Conservation (phyloP, 2,797 vertebrate genomes). For the Rachycentron canadum region DNA sequence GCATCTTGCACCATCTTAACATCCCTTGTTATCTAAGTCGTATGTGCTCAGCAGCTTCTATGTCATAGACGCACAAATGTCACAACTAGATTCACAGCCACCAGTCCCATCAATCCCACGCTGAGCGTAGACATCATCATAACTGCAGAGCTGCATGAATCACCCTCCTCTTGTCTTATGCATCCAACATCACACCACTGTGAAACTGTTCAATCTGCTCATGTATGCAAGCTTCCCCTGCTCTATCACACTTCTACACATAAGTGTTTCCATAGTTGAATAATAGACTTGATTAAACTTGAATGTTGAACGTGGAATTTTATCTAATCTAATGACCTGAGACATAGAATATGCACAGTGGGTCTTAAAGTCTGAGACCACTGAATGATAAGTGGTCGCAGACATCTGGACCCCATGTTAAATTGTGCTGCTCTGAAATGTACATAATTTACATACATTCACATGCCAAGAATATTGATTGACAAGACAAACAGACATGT, state of each 20-base stretch:
- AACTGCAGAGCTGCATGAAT: slow-evolving; percentile 26
- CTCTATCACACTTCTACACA: background rate
- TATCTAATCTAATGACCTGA: background rate
- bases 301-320: background rate
- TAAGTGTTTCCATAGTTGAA: background rate
- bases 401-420: too few species aligned
- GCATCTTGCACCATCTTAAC: background rate
- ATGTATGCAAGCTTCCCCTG: background rate
- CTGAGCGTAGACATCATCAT: slow-evolving; percentile 16
- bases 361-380: too few species aligned
- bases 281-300: background rate
- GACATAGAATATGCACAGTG: too few species aligned
- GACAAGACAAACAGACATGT: too few species aligned
- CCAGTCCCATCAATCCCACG: slow-evolving; percentile 12
- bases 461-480: background rate
- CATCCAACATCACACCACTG: slow-evolving; percentile 7
- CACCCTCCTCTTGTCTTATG: slow-evolving; percentile 20
- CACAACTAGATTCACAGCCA: slow-evolving; percentile 20
- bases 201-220: slow-evolving; percentile 9
- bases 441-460: background rate
- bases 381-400: too few species aligned
- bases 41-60: slow-evolving; percentile 3
- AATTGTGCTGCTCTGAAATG: background rate
- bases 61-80: slow-evolving; percentile 12
- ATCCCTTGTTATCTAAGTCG: background rate